phyloP scores from a whole-genome alignment of 2,113 vertebrate genomes.

The Eudorcas thomsonii region DNA sequence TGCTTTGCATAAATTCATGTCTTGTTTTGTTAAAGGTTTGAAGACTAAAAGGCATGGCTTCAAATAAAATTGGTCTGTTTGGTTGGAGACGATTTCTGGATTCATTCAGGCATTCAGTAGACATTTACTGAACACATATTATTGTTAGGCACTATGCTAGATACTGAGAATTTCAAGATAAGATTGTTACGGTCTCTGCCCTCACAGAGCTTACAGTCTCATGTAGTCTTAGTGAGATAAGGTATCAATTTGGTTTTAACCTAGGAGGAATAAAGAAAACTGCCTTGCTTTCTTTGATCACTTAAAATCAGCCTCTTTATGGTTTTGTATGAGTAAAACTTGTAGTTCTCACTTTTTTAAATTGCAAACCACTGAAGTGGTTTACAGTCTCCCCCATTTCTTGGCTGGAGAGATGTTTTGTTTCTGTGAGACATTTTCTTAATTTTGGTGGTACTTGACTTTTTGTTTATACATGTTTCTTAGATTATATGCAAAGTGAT shows the following conservation, averaged over 20 bases:
- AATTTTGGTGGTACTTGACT: constrained; percentile 53
- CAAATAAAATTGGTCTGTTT: constrained; percentile 41
- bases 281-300: constrained; percentile 38
- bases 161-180: constrained; percentile 50
- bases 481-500: constrained; percentile 55
- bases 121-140: constrained; percentile 21
- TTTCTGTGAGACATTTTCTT: constrained; percentile 67
- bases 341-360: constrained; percentile 42
- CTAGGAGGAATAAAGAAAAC: constrained; percentile 44
- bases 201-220: constrained; percentile 17
- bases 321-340: constrained; percentile 39
- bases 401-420: constrained; percentile 51
- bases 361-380: constrained; percentile 43
- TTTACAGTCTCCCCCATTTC: constrained; percentile 44
- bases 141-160: constrained; percentile 28
- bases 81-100: constrained; percentile 41
- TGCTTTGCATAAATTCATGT: constrained; percentile 43
- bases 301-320: constrained; percentile 36
- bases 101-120: constrained; percentile 29
- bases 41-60: constrained; percentile 45
- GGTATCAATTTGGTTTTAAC: constrained; percentile 13
- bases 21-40: constrained; percentile 34
- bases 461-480: constrained; percentile 48
- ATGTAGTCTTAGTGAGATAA: constrained; percentile 30
- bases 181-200: background rate